phyloP scores from a whole-genome alignment of 1,140 invertebrate species.

The Nasonia vitripennis region DNA sequence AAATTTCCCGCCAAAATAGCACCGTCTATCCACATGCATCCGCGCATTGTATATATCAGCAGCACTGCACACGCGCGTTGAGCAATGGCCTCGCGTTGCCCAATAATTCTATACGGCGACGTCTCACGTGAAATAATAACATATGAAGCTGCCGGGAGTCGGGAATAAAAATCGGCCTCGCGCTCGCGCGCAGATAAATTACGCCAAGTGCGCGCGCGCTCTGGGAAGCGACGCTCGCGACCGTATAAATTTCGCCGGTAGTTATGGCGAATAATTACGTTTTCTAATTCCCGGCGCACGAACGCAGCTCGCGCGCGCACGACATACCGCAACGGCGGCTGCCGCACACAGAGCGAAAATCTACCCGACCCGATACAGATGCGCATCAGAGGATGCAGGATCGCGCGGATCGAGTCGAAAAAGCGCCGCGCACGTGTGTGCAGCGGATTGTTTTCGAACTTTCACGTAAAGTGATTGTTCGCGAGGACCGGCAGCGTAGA shows the following conservation, averaged over 20 bases:
- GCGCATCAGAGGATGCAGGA: too few relatives aligned
- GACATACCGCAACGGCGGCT: too few relatives aligned
- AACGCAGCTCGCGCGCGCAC: background rate
- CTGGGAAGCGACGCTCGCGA: constrained; percentile 11
- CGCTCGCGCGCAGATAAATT: constrained; percentile 28
- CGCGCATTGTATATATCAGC: constrained; percentile 8
- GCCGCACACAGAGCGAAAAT: too few relatives aligned
- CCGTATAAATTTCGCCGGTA: constrained; percentile 37
- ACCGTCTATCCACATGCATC: background rate
- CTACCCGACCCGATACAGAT: too few relatives aligned
- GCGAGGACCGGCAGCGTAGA: constrained; percentile 60
- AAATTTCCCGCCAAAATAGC: background rate
- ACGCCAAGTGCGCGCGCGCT: constrained; percentile 9
- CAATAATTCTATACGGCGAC: constrained; percentile 21
- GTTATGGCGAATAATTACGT: constrained; percentile 44
- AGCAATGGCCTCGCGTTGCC: background rate
- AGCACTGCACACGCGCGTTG: background rate
- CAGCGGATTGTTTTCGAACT: constrained; percentile 49
- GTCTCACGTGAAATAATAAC: constrained; percentile 27
- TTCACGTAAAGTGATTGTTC: constrained; percentile 75
- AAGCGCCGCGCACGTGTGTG: constrained; percentile 13
- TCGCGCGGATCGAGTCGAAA: too few relatives aligned
- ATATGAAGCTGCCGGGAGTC: background rate
- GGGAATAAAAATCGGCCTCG: background rate
- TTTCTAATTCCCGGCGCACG: constrained; percentile 23